These are phyloP conservation scores for Unio pictorum DNA, from an alignment of 2,888 invertebrate genomes.

Conservation along the genomic window DNA sequence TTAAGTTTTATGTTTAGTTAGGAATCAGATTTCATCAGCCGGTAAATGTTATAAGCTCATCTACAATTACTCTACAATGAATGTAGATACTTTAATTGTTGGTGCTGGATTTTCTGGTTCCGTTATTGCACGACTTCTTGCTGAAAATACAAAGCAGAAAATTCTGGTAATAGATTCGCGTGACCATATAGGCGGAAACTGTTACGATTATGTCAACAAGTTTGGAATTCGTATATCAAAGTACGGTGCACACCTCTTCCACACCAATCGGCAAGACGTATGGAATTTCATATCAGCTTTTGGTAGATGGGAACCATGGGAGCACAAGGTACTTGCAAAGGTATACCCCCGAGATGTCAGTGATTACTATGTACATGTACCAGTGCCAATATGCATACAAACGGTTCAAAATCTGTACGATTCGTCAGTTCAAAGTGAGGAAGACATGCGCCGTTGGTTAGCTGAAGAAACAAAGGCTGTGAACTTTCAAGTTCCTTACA, in stretches of 20 bases:
- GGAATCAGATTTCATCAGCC: no score
- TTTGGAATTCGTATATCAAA: conserved; percentile 10
- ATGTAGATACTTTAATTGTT: conserved; percentile 1
- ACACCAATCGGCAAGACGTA: conserved; percentile 3
- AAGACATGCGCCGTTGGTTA: conserved; percentile 1
- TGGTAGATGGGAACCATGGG: conserved; percentile 7
- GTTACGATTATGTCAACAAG: conserved; percentile 9
- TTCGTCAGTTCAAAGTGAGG: neutral
- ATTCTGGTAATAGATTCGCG: conserved; percentile 7
- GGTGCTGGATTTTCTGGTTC: conserved; percentile 10
- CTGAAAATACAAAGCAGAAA: conserved; percentile 5
- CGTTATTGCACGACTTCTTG: conserved; percentile 4
- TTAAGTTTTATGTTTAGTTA: no score
- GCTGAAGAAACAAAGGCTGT: neutral
- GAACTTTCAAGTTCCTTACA: conserved; percentile 1
- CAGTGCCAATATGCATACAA: conserved; percentile 6
- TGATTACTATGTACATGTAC: conserved; percentile 3
- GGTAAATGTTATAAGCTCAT: no score
- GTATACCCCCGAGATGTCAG: neutral
- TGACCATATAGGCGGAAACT: conserved; percentile 13
- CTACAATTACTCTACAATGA: neutral
- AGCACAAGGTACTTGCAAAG: conserved; percentile 2
- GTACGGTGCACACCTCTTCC: conserved; percentile 10
- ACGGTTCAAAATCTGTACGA: conserved; percentile 7
- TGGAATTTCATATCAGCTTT: conserved; percentile 7